These are phyloP conservation scores for Poecilobothrus nobilitatus DNA, from an alignment of 2,888 invertebrate genomes.

Conservation along the genomic window DNA sequence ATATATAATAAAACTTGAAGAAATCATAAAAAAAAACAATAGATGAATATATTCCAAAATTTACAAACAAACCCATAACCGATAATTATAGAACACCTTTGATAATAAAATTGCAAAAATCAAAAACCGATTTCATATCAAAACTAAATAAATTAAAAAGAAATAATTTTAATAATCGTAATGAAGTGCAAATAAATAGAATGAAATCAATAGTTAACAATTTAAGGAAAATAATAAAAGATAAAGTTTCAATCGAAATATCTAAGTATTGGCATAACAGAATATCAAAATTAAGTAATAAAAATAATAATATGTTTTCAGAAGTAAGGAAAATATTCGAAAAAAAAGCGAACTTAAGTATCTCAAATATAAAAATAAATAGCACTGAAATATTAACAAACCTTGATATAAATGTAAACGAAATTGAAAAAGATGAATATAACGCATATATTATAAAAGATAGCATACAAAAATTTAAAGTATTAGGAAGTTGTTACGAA, in stretches of 20 bases:
- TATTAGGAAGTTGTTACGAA: not conserved
- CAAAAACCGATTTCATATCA: not conserved
- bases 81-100: not conserved
- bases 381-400: not conserved
- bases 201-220: not conserved
- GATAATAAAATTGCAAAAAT: conserved; percentile 2
- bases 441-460: not conserved
- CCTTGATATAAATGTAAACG: not conserved
- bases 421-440: not conserved
- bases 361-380: not conserved
- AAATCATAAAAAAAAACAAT: conserved; percentile 5
- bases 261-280: not conserved
- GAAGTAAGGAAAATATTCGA: not conserved
- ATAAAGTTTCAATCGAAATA: not conserved
- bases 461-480: not conserved
- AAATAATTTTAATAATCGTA: not conserved
- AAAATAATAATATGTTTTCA: not conserved
- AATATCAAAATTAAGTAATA: not conserved
- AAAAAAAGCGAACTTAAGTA: not conserved
- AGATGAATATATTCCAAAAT: not conserved
- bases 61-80: not conserved
- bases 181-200: not conserved
- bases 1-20: not conserved
- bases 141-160: not conserved
- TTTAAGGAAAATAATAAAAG: not conserved